Conservation (phyloP, 2,113 vertebrate species). For the Ophthalmotilapia sp. region DNA sequence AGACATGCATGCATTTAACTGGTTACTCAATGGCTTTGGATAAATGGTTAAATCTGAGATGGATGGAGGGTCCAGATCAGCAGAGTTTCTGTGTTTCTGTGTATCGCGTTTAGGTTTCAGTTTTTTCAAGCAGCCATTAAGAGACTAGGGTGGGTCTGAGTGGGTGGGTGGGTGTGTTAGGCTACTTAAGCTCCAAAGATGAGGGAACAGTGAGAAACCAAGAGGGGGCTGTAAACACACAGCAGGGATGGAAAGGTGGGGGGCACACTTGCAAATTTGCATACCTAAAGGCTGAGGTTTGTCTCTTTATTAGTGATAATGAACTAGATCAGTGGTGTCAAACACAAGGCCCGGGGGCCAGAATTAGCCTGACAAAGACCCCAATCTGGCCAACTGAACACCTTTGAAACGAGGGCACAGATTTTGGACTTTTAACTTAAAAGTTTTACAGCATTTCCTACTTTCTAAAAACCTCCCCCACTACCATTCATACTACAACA, state of each 20-base stretch:
- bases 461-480: background rate
- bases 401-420: background rate
- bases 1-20: background rate
- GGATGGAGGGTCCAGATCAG: background rate
- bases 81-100: background rate
- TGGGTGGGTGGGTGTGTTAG: background rate
- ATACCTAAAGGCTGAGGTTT: background rate
- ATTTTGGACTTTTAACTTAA: background rate
- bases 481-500: background rate
- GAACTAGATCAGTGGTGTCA: background rate
- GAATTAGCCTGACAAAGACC: background rate
- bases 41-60: background rate
- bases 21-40: background rate
- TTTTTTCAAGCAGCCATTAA: background rate
- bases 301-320: background rate
- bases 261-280: background rate
- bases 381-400: background rate
- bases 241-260: background rate
- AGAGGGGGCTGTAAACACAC: slow-evolving; percentile 23
- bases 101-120: background rate
- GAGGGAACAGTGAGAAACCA: background rate
- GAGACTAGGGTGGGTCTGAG: background rate
- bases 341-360: background rate
- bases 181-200: background rate
- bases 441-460: background rate